Conservation (phyloP, 1,140 invertebrate genomes). For the Diabrotica undecimpunctata region DNA sequence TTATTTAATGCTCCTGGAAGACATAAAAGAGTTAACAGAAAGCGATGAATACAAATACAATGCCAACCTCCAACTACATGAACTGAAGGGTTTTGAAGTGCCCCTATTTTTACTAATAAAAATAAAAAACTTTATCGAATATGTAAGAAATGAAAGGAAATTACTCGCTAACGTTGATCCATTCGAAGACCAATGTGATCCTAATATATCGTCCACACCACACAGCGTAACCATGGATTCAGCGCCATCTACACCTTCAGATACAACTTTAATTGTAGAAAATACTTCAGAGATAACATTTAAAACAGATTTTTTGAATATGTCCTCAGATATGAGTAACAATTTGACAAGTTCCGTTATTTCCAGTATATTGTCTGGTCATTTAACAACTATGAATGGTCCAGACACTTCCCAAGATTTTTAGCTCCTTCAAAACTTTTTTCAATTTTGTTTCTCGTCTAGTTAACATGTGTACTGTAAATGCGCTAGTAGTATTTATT, state of each 20-base stretch:
- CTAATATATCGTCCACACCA: conserved; percentile 42
- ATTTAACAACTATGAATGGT: conserved; percentile 37
- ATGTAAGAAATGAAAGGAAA: conserved; percentile 43
- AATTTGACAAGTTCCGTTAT: conserved; percentile 44
- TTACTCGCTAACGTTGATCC: conserved; percentile 34
- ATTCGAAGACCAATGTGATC: conserved; percentile 41
- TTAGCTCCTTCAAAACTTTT: conserved; percentile 19
- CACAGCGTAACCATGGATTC: conserved; percentile 40
- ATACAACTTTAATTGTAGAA: conserved; percentile 36
- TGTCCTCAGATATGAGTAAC: conserved; percentile 43
- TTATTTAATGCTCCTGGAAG: conserved; percentile 76
- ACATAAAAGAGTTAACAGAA: conserved; percentile 70
- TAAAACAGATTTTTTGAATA: conserved; percentile 42
- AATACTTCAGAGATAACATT: conserved; percentile 33
- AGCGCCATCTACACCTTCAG: conserved; percentile 40
- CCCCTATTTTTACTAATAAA: conserved; percentile 71
- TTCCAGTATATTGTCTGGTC: conserved; percentile 38
- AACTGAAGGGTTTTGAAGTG: conserved; percentile 68
- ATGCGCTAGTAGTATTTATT: too few species aligned
- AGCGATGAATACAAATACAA: conserved; percentile 70
- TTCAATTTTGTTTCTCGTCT: too few species aligned
- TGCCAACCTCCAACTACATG: conserved; percentile 60
- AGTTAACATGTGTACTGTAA: too few species aligned
- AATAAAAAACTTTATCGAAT: conserved; percentile 58
- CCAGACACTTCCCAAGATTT: conserved; percentile 43